Evolutionary conservation across 2,797 vertebrate genomes (phyloP), one percentile per base, ranked within the genome.

Genomic region (Tolypeutes matacus): DNA sequence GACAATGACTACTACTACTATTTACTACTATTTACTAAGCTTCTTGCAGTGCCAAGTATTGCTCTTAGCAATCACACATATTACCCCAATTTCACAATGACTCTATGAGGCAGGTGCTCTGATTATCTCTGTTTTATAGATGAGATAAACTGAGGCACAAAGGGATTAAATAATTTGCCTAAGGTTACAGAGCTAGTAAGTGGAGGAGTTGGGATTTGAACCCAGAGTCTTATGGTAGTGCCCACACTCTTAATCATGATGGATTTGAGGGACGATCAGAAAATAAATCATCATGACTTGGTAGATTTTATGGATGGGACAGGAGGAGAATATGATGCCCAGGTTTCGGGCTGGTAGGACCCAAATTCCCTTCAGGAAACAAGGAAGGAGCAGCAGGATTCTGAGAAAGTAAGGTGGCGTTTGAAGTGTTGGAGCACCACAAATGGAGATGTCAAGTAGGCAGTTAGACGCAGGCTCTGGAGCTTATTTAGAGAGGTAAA

Each of bases 131-230:
- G 3, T 72, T 64, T 87, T 23, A 53, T 53, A 84, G 76, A 31
- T 1, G 3, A 93, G 39, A 62, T 46, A 62, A 89, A 86, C 56
- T 29, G 78, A 85, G 34, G 31, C 58, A 62, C 91, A 69, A 56
- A 69, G 21, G 56, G 39, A 85, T 76, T 25, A n/a, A 42, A 31
- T 51, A 81, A 60, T 46, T 93, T 91, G 69, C 14, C 27, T 42
- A 42, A 46, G 31, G 69, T 67, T 81, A 81, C n/a, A 60, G 62
- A 93, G 69, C 39, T 72, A 64, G 12, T 51, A 60, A 84, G 25
- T 80, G 60, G 65, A 81, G 73, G 56, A 73, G 20, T 14, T 77
- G 58, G 70, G 93, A 77, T 78, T 36, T 34, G 78, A 91, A 69
- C 58, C 49, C 49, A 36, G 58, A 77, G 6, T 65, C 80, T 93